These are phyloP conservation scores for Mylabris phalerata DNA, from an alignment of 1,140 invertebrate species.

Conservation along the genomic window DNA sequence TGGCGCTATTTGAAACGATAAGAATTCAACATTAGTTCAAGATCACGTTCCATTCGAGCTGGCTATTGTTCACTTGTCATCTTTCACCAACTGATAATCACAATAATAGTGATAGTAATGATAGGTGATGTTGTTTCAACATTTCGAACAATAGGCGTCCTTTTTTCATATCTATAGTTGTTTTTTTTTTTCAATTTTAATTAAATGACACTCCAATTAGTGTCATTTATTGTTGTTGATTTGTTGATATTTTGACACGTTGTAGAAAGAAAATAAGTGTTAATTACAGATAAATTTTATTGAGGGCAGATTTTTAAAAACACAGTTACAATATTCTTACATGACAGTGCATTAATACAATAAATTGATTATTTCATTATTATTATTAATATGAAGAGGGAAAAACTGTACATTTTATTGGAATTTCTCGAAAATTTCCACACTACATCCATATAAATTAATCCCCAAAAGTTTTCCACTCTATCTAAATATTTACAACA, in stretches of 20 bases:
- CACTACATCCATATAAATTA: conserved; percentile 19
- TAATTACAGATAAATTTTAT: conserved; percentile 15
- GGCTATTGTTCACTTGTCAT: conserved; percentile 4
- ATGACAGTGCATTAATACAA: conserved; percentile 20
- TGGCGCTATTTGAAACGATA: conserved; percentile 17
- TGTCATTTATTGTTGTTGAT: no score
- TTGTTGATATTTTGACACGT: no score
- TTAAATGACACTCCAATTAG: no score
- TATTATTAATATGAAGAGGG: no score
- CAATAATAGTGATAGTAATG: no score
- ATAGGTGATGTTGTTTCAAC: no score
- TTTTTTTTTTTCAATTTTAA: no score
- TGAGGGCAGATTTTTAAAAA: conserved; percentile 24
- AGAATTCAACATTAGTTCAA: conserved; percentile 1
- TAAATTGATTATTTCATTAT: no score
- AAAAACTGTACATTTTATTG: not conserved
- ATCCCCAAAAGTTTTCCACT: no score
- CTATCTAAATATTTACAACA: conserved; percentile 12
- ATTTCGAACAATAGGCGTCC: no score
- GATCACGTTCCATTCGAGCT: not conserved
- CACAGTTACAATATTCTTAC: conserved; percentile 25
- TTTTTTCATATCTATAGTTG: no score
- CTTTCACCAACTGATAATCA: conserved; percentile 1
- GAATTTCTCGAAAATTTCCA: conserved; percentile 6
- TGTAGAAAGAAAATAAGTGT: no score